Conservation (phyloP, 2,797 vertebrate genomes). For the Centropyge bicolor region DNA sequence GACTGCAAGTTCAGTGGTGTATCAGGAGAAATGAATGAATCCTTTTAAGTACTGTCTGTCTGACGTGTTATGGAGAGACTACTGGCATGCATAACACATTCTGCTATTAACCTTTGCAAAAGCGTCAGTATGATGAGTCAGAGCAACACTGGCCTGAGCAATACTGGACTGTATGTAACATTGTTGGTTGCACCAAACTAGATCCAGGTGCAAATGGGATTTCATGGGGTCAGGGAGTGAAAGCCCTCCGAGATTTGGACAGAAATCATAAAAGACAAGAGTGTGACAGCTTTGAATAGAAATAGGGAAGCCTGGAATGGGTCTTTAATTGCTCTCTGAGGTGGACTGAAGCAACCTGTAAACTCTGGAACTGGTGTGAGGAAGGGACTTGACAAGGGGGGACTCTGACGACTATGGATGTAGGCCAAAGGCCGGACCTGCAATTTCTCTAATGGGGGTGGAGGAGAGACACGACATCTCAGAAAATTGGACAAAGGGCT, state of each 20-base stretch:
- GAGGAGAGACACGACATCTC: constrained; percentile 35
- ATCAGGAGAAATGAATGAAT: constrained; percentile 34
- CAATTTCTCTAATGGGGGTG: constrained; percentile 38
- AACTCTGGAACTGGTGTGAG: constrained; percentile 40
- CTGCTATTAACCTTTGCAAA: constrained; percentile 45
- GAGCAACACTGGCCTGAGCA: constrained; percentile 14
- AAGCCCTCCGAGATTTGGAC: constrained; percentile 37
- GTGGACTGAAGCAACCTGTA: constrained; percentile 42
- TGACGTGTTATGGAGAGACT: constrained; percentile 38
- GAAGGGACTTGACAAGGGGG: constrained; percentile 29
- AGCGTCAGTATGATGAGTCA: constrained; percentile 32
- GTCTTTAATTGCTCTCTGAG: constrained; percentile 64
- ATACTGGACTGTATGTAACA: constrained; percentile 4
- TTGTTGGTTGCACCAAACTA: constrained; percentile 18
- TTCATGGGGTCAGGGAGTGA: constrained; percentile 36
- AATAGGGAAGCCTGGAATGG: constrained; percentile 15
- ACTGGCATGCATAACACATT: constrained; percentile 41
- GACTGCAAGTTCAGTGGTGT: constrained; percentile 22
- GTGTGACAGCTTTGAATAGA: constrained; percentile 54
- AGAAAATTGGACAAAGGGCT: constrained; percentile 50
- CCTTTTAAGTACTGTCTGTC: constrained; percentile 25
- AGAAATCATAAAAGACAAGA: constrained; percentile 58
- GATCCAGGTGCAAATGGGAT: constrained; percentile 54
- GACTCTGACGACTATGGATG: constrained; percentile 35
- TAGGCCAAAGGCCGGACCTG: constrained; percentile 38